Base-by-base conservation (phyloP, 2,888 invertebrate species). In the Quadriops clusia region DNA sequence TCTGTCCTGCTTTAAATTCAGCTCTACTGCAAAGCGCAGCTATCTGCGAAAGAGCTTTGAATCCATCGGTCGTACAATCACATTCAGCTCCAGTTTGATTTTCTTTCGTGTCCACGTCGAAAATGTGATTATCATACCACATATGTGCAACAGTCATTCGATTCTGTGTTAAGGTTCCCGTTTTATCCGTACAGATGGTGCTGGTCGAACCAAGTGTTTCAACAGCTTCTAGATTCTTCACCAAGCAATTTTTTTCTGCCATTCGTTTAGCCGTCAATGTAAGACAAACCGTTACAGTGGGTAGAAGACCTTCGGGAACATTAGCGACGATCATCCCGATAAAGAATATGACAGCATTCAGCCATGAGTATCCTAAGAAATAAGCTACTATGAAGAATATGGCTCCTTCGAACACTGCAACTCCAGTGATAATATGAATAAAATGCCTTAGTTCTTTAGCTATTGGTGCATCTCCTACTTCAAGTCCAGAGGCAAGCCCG, bases 311-410 rank as follows among this genome's bases (percentile, higher is more conserved):
- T 72, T 98, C 97, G 22, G 97, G 97, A 49, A 98, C 97, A 67
- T 98, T 98, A 43, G 97, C 98, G 43, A 98, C 97, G 67, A 98
- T 98, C 65, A 98, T 97, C 59, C 97, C 97, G 61, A 98, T 98
- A 50, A 94, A 72, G 77, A 98, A 98, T 64, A 98, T 94, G 47
- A 97, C 95, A 56, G 98, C 95, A 61, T 97, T 97, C 50, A 98
- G 72, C 95, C 95, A 97, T 63, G 91, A 87, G 67, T 98, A 98
- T 51, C 94, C 94, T 48, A 98, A 77, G 56, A 93, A 82, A 66
- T 98, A 90, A 39, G 98, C 94, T 57, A 98, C 94, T 36, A 95
- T 58, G 74, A 98, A 98, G 77, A 98, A 97, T 24, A 94, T 84
- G 15, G 98, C 85, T 45, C 91, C 91, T 46, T 91, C 75, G 67